phyloP scores from a whole-genome alignment of 2,888 invertebrate species.

The Agrilus cyanescens region DNA sequence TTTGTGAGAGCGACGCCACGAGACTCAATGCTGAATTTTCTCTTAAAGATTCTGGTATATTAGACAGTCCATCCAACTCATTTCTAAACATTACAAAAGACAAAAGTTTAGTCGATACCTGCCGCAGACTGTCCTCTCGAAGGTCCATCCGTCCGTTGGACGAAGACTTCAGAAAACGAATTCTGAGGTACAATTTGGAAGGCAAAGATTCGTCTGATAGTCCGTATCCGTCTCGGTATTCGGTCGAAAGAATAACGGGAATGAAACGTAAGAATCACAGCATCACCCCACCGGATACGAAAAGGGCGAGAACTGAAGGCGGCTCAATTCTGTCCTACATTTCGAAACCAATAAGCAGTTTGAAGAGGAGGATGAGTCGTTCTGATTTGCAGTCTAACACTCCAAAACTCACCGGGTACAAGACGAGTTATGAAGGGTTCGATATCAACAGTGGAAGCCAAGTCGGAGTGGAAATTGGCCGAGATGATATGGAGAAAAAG shows the following conservation, averaged over 20 bases:
- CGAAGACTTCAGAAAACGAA: slow-evolving; percentile 7
- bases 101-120: slow-evolving; percentile 22
- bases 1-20: slow-evolving; percentile 27
- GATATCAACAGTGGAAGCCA: slow-evolving; percentile 19
- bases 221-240: slow-evolving; percentile 16
- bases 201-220: slow-evolving; percentile 5
- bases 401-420: slow-evolving; percentile 29
- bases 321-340: slow-evolving; percentile 23
- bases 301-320: slow-evolving; percentile 21
- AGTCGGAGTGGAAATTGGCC: slow-evolving; percentile 13
- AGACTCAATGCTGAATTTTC: slow-evolving; percentile 21
- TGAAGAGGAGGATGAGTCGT: slow-evolving; percentile 21
- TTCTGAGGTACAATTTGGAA: slow-evolving; percentile 9
- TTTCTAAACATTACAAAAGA: slow-evolving; percentile 21
- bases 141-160: slow-evolving; percentile 12
- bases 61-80: slow-evolving; percentile 16
- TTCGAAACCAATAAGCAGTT: slow-evolving; percentile 24
- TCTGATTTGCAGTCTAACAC: slow-evolving; percentile 23
- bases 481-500: slow-evolving; percentile 21
- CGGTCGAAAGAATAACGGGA: slow-evolving; percentile 20
- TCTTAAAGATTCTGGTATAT: slow-evolving; percentile 10
- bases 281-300: slow-evolving; percentile 22
- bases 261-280: slow-evolving; percentile 26
- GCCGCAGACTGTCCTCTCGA: slow-evolving; percentile 19
- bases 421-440: slow-evolving; percentile 19